Base-by-base conservation (phyloP, 2,888 invertebrate species). In the Plusia festucae region DNA sequence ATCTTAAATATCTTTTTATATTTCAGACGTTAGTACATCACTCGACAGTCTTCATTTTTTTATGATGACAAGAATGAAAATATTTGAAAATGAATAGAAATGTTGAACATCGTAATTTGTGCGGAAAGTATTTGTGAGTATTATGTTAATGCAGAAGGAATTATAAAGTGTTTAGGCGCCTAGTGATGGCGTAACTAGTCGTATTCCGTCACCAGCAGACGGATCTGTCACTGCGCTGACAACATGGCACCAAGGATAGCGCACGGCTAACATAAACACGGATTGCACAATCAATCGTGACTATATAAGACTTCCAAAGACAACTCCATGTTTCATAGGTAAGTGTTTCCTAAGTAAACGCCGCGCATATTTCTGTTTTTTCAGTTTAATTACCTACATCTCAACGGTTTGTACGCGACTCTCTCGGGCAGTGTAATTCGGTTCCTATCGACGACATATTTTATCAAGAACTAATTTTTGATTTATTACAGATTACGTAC, bases 321-420 rank as follows among this genome's bases (percentile, higher is more conserved):
- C 84, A 81, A 81, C 82, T 83, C 78, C 82, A 82, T 84, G 85
- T 87, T 87, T 84, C 66, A 53, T 49, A 20, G 46, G 46, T 49
- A 49, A 49, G 46, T 70, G 70, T 71, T 76, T 79, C 78, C 71
- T 71, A 54, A 64, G 65, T 83, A 76, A 83, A 69, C 74, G 67
- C 80, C 82, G 71, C 86, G 83, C 85, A 89, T 89, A 88, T 87
- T 87, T 85, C 89, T 88, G 82, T 84, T 79, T 77, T 82, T 88
- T 88, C 84, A 85, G 79, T 82, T 84, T 85, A 85, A 85, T 78
- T 73, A 67, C 70, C 67, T 49, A 67, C 70, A 68, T 49, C 46
- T 70, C 62, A 78, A 73, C 60, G 57, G 54, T 68, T 72, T 68
- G 64, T 40, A 40, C 40, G 40, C 13, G 40, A n/a, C 40, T 40